Evolutionary conservation across 2,113 vertebrate species (phyloP).

Genomic region (Petromus typicus): DNA sequence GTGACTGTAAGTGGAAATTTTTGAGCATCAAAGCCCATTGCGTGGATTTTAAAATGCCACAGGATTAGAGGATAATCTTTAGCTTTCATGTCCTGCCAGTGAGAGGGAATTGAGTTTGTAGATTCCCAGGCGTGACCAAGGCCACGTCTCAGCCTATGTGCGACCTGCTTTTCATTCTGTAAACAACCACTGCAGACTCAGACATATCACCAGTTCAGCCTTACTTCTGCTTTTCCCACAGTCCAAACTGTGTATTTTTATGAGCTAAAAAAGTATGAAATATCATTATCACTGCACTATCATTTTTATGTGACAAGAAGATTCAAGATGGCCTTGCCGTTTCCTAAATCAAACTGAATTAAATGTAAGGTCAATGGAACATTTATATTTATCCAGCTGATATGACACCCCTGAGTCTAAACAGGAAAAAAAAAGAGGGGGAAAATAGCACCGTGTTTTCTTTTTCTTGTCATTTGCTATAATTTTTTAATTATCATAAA

Average conservation of each 20-base stretch:
- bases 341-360: not conserved
- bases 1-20: conserved; percentile 21
- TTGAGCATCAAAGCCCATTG: conserved; percentile 28
- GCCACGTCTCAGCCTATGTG: not conserved
- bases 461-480: too few species aligned
- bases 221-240: conserved; percentile 68
- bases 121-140: conserved; percentile 30
- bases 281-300: conserved; percentile 56
- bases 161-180: conserved; percentile 39
- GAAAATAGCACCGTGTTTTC: too few species aligned
- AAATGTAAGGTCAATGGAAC: not conserved
- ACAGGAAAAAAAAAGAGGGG: too few species aligned
- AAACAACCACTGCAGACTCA: not conserved
- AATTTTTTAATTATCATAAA: not conserved
- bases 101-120: conserved; percentile 64
- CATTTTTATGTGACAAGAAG: not conserved
- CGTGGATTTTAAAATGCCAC: conserved; percentile 57
- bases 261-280: conserved; percentile 69
- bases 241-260: conserved; percentile 68
- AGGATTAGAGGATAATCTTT: conserved; percentile 27
- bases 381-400: not conserved
- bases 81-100: conserved; percentile 69
- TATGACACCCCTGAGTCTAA: too few species aligned
- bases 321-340: not conserved
- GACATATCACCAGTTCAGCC: not conserved